Conservation (phyloP, 2,888 invertebrate genomes). For the Polymixis lichenea region DNA sequence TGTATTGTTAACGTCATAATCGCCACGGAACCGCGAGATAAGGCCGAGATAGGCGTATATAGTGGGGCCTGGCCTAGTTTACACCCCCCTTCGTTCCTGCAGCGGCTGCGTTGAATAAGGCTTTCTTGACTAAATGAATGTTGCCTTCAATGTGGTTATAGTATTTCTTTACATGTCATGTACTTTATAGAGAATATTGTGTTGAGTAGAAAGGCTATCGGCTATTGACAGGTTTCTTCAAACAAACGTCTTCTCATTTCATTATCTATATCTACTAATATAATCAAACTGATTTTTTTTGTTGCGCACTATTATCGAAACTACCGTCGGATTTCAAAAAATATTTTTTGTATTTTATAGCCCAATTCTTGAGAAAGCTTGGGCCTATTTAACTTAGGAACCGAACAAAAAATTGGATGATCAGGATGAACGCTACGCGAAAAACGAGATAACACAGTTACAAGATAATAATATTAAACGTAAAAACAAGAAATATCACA, state of each 20-base stretch:
- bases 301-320: too few relatives aligned
- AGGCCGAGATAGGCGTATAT: conserved; percentile 71
- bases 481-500: too few relatives aligned
- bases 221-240: not conserved
- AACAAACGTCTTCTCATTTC: not conserved
- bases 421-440: too few relatives aligned
- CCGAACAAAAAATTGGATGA: too few relatives aligned
- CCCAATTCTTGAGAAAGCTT: too few relatives aligned
- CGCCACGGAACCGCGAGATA: conserved; percentile 72
- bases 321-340: too few relatives aligned
- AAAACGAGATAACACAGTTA: too few relatives aligned
- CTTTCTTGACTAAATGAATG: conserved; percentile 72
- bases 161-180: conserved; percentile 30
- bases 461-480: too few relatives aligned
- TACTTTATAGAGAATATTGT: not conserved
- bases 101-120: conserved; percentile 66
- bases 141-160: conserved; percentile 57
- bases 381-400: too few relatives aligned
- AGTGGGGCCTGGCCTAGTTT: conserved; percentile 77
- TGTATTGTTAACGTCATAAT: conserved; percentile 78
- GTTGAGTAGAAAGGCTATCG: not conserved
- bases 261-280: not conserved
- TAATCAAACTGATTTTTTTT: too few relatives aligned
- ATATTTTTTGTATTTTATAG: too few relatives aligned
- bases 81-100: conserved; percentile 66